Evolutionary conservation across 2,797 vertebrate genomes (phyloP), one percentile per base, ranked within the genome.

Genomic region (Loriculus beryllinus): DNA sequence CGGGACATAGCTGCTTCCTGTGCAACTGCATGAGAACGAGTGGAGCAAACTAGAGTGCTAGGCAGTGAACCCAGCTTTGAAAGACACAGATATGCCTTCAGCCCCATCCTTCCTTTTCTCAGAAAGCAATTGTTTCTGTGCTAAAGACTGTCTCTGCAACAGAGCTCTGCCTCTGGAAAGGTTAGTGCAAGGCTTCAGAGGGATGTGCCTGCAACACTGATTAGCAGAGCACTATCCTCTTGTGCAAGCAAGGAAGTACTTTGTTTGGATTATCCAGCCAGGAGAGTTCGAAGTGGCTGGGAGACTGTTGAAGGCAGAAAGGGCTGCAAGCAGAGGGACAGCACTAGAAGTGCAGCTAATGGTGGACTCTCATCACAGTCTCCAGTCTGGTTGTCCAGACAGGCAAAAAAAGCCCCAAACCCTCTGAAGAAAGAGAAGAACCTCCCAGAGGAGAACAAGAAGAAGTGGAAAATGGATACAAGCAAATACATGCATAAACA

Each of bases 361-460:
- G 0, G 33, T 6, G 12, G 37, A 29, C 25, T 56, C 39, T 62
- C 13, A 3, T 1, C 29, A 40, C 39, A 1, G 1, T 45, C 43
- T 62, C 49, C 48, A 48, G 37, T 35, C 60, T 79, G 49, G 26
- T 51, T 8, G 35, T 9, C 31, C 39, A 81, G 64, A 51, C 10
- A 33, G 51, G 14, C 18, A 60, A 72, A 70, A 62, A 37, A 60
- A 37, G 11, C 0, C 57, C 33, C 54, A 57, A 3, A 0, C 18
- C 22, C 37, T 12, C 6, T 5, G 9, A 39, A 86, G 42, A 59
- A 88, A 65, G 39, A 57, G 23, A 31, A 68, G 57, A 21, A 31
- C 81, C 37, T 81, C 22, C 51, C 29, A 33, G 72, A 60, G 40
- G 35, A 85, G 71, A 86, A 56, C 45, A 82, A 71, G 48, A 35